These are phyloP conservation scores for Drosophila asahinai DNA, from an alignment of 1,140 invertebrate genomes.

Conservation along the genomic window DNA sequence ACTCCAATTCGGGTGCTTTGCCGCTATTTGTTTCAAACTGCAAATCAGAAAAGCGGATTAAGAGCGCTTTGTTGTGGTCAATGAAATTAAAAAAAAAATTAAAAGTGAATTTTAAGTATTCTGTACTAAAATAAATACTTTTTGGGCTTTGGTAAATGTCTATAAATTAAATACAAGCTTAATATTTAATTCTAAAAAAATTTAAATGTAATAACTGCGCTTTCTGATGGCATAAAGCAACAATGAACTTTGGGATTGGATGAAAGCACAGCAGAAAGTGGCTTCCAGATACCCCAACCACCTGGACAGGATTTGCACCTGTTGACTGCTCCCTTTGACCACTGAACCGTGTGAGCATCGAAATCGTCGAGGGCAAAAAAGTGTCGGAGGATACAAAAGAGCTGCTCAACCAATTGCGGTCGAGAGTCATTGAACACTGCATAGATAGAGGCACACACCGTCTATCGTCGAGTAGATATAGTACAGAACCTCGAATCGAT, in stretches of 20 bases:
- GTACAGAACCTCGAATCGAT: constrained; percentile 30
- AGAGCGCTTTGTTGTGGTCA: not conserved
- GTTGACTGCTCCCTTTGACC: constrained; percentile 51
- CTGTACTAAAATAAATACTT: too few species aligned
- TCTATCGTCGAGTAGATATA: not conserved
- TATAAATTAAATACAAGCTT: not conserved
- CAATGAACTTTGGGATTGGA: constrained; percentile 36
- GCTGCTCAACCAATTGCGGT: constrained; percentile 66
- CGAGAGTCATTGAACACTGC: constrained; percentile 69
- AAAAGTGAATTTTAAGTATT: too few species aligned
- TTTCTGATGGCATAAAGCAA: constrained; percentile 27
- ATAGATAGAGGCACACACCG: constrained; percentile 26
- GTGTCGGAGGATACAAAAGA: constrained; percentile 46
- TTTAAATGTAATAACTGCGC: constrained; percentile 41
- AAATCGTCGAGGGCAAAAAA: constrained; percentile 21
- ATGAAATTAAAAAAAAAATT: too few species aligned
- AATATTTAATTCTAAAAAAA: constrained; percentile 29
- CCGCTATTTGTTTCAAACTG: constrained; percentile 3
- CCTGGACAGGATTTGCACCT: constrained; percentile 31
- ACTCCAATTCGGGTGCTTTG: constrained; percentile 22
- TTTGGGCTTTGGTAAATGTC: not conserved
- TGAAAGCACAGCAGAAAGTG: not conserved
- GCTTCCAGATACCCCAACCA: not conserved
- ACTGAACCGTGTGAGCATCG: constrained; percentile 52
- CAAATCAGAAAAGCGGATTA: constrained; percentile 37